These are phyloP conservation scores for Hipparchia semele DNA, from an alignment of 2,888 invertebrate species.

Conservation along the genomic window DNA sequence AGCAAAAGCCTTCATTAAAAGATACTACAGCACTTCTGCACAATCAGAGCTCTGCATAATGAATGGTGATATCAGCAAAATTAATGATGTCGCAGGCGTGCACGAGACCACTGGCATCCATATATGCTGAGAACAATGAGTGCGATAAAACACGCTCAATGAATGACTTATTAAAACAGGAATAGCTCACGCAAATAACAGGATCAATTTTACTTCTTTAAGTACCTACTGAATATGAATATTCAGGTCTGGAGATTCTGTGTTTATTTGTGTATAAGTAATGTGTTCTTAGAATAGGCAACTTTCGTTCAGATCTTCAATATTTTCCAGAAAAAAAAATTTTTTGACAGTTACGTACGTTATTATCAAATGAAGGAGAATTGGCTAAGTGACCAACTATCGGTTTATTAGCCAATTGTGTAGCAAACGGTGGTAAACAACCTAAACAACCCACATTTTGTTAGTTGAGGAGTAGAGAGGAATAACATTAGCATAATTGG, in stretches of 20 bases:
- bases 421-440: slow-evolving; percentile 44
- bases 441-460: slow-evolving; percentile 47
- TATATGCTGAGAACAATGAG: slow-evolving; percentile 36
- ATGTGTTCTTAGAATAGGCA: neutral
- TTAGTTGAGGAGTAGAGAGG: slow-evolving; percentile 53
- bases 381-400: slow-evolving; percentile 12
- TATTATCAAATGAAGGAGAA: neutral
- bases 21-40: slow-evolving; percentile 14
- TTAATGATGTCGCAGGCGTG: slow-evolving; percentile 33
- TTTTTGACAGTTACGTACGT: neutral
- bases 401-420: slow-evolving; percentile 17
- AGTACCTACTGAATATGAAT: neutral
- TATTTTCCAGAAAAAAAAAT: too few species aligned
- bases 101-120: slow-evolving; percentile 27
- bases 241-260: neutral
- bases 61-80: slow-evolving; percentile 33
- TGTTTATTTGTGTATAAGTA: neutral
- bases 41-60: slow-evolving; percentile 24
- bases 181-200: slow-evolving; percentile 23
- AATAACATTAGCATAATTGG: slow-evolving; percentile 75
- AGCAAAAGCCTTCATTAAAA: slow-evolving; percentile 3
- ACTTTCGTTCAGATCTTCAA: neutral
- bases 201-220: neutral
- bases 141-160: slow-evolving; percentile 38
- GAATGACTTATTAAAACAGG: slow-evolving; percentile 36